Evolutionary conservation across 1,140 invertebrate species (phyloP), one percentile per base, ranked within the genome.

Genomic region (Musca vetustissima): DNA sequence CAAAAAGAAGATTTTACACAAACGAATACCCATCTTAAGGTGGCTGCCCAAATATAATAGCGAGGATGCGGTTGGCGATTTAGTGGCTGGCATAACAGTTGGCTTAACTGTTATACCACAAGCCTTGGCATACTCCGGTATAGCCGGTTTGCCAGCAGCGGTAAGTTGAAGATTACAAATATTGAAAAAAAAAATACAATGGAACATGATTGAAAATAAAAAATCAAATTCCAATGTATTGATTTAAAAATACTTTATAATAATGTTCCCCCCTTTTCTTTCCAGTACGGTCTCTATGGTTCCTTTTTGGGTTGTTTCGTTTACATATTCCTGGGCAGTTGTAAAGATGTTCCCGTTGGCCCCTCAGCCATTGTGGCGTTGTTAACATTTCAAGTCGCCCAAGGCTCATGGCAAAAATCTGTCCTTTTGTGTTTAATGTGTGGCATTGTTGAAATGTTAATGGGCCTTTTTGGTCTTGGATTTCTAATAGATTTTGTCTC

Each of bases 401-500:
- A 88, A 25, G 89, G 88, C 7, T 90, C 92, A 0, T 82, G 88
- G 11, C 85, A 88, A 70, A 91, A 95, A 75, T 93, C 94, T 0
- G 88, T 96, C 6, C 83, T 97, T 4, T 84, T 97, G 1, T 89
- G 89, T 67, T 91, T 98, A 69, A 81, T 96, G 0, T 86, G 86
- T 19, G 96, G 96, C 1, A 74, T 93, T 32, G 87, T 97, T 1
- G 91, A 95, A 75, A 77, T 97, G 4, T 70, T 93, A 4, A 94
- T 96, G 91, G 95, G 94, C 1, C 76, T 96, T 21, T 87, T 96
- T 36, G 93, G 96, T 52, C 85, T 97, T 71, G 93, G 95, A 52
- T 96, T 97, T 79, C 84, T 98, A 32, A 92, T 97, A 59, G 93
- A 97, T 83, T 98, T 96, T 82, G 94, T 98, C 0, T 96, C 94